Evolutionary conservation across 2,888 invertebrate species (phyloP).

Genomic region (Carterocephalus palaemon): DNA sequence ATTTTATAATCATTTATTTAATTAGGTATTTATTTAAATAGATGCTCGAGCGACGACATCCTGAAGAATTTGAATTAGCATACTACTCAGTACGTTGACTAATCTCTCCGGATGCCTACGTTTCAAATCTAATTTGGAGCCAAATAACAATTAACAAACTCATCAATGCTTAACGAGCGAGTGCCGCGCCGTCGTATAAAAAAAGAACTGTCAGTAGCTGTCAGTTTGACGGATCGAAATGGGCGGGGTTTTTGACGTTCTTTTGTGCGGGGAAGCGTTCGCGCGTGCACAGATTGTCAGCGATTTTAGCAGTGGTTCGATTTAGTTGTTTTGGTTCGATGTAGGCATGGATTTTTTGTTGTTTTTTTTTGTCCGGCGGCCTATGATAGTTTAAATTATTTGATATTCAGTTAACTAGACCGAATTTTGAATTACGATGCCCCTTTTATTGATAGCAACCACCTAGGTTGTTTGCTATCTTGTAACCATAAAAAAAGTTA

Average conservation of each 20-base stretch:
- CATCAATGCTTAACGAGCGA: constrained; percentile 60
- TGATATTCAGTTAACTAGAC: too few species aligned
- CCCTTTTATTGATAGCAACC: too few species aligned
- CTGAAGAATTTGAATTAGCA: constrained; percentile 45
- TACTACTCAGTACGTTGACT: constrained; percentile 32
- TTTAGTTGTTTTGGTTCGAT: constrained; percentile 17
- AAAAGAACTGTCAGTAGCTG: constrained; percentile 38
- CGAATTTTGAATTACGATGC: too few species aligned
- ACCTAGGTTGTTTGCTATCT: too few species aligned
- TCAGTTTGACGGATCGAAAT: constrained; percentile 55
- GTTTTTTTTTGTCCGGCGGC: constrained; percentile 3
- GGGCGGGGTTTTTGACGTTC: constrained; percentile 54
- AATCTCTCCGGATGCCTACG: constrained; percentile 49
- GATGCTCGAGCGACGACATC: constrained; percentile 10
- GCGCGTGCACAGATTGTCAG: constrained; percentile 31
- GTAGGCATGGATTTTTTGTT: constrained; percentile 7
- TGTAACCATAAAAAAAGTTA: too few species aligned
- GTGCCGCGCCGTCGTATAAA: constrained; percentile 24
- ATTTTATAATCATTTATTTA: too few species aligned
- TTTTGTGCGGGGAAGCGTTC: constrained; percentile 46
- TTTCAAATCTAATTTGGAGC: constrained; percentile 57
- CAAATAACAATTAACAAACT: constrained; percentile 69
- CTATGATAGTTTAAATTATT: neutral
- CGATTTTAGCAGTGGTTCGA: constrained; percentile 14
- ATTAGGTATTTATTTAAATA: too few species aligned